A percentile compares a stretch with the other conserved stretches of the same genome.
These are phyloP conservation scores for Prionace glauca DNA, from an alignment of 2,797 vertebrate genomes.

Conservation along the genomic window DNA sequence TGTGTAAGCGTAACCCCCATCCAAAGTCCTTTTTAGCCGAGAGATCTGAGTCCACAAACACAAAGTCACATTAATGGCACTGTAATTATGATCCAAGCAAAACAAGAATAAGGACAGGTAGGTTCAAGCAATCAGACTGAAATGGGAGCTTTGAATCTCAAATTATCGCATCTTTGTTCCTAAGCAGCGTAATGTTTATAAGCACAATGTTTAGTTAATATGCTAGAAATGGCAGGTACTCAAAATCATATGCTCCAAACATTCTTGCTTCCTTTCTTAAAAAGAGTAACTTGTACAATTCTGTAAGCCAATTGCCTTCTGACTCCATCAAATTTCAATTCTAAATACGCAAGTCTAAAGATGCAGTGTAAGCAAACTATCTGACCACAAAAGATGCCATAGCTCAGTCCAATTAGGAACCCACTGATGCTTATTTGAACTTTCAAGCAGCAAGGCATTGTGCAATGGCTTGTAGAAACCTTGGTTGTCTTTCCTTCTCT, in stretches of 20 bases:
- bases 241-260: not conserved
- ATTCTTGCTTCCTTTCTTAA: not conserved
- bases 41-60: not conserved
- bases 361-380: not conserved
- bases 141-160: too few relatives aligned
- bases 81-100: too few relatives aligned
- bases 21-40: not conserved
- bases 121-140: too few relatives aligned
- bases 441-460: not conserved
- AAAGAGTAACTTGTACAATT: not conserved
- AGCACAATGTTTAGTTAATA: not conserved
- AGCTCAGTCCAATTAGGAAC: not conserved
- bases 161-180: not conserved
- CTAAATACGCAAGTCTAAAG: not conserved
- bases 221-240: not conserved
- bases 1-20: not conserved
- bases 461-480: not conserved
- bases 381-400: not conserved
- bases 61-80: too few relatives aligned
- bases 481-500: not conserved
- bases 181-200: not conserved
- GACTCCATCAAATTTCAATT: not conserved
- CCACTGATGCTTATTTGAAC: not conserved
- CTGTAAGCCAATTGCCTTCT: too few relatives aligned
- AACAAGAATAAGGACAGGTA: too few relatives aligned